Evolutionary conservation across 2,113 vertebrate genomes (phyloP), one percentile per base, ranked within the genome.

Genomic region (Pollachius pollachius): DNA sequence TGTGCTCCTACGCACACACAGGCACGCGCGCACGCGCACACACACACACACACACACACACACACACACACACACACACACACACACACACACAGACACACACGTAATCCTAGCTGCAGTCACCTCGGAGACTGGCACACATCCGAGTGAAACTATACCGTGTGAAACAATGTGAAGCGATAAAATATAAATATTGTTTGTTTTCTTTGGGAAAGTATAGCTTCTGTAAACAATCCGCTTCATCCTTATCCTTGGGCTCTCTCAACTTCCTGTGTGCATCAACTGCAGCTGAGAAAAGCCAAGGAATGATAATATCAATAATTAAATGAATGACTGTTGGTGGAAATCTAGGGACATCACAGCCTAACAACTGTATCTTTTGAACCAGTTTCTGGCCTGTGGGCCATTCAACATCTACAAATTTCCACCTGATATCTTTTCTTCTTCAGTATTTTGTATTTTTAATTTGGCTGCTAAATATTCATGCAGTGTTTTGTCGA

Each of bases 391-490:
- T 63, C 56, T 13, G 52, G 71, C 64, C 84, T 71, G 77, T 64
- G 27, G 61, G 78, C 76, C 75, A 86, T 84, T 79, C 75, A 87
- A 82, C 71, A 74, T 81, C 81, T 81, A 65, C 75, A 77, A 75
- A 83, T n/a, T 12, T 81, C 81, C 85, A 84, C 69, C 74, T 82
- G 86, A 87, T 89, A 81, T 87, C 73, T 88, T 77, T 78, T 27
- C 67, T 71, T 85, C 81, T 89, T 89, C 81, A 65, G 75, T 87
- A 85, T 90, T 90, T 88, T 83, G 89, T 91, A 69, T 89, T 90
- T 91, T 89, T 87, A 92, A 92, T 91, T 88, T 81, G 78, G 30
- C 80, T 89, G 83, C 85, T 91, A 89, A 88, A 92, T 93, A 93
- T 92, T 90, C 88, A 91, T 88, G 88, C 74, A 69, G 76, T 79